phyloP scores from a whole-genome alignment of 2,113 vertebrate species.

The Xenotilapia caudafasciata region DNA sequence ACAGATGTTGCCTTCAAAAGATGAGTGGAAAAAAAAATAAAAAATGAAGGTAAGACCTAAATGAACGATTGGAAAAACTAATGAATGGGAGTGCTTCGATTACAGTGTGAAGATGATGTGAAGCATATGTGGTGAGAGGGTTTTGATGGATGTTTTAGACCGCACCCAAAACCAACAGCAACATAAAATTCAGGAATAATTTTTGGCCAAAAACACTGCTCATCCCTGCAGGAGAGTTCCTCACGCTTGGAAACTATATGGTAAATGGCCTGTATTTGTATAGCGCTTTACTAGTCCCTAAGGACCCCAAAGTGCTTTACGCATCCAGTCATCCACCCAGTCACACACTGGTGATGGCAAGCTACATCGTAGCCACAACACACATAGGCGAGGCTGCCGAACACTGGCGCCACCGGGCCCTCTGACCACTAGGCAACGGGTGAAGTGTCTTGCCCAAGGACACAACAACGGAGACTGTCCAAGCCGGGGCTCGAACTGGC shows the following conservation, averaged over 20 bases:
- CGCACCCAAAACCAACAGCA: neutral
- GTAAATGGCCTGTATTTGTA: neutral
- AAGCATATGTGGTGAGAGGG: neutral
- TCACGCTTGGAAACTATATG: neutral
- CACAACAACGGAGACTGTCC: fast-evolving
- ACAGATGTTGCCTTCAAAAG: conserved; percentile 9
- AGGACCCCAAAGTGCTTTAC: neutral
- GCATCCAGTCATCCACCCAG: neutral
- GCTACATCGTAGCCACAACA: too few species aligned
- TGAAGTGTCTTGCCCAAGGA: neutral
- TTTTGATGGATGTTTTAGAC: neutral
- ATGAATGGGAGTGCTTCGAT: neutral
- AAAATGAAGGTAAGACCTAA: neutral
- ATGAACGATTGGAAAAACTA: neutral
- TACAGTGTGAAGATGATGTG: neutral
- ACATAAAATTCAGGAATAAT: neutral
- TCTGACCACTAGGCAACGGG: neutral
- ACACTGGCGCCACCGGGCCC: neutral
- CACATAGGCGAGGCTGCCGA: too few species aligned
- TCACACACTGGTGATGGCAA: too few species aligned
- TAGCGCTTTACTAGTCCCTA: neutral
- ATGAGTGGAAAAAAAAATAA: neutral
- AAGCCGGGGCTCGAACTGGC: neutral
- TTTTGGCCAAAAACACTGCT: neutral
- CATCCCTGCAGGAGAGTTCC: neutral